These are phyloP conservation scores for Sminthurides bifidus DNA, from an alignment of 1,140 invertebrate genomes.

Conservation along the genomic window DNA sequence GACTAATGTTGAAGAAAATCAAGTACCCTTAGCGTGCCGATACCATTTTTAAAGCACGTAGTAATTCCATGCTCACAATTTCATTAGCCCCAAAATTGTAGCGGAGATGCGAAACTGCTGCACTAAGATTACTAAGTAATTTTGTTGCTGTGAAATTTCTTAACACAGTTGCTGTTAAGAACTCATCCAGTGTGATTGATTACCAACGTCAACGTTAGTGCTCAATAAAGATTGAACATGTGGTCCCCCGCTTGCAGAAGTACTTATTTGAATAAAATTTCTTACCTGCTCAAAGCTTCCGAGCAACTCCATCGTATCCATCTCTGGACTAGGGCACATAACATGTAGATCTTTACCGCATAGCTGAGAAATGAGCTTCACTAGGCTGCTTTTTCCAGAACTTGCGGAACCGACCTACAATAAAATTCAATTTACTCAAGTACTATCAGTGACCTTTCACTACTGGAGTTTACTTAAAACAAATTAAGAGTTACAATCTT, in stretches of 20 bases:
- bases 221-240: neutral
- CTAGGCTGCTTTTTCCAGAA: constrained; percentile 68
- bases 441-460: neutral
- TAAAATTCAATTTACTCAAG: neutral
- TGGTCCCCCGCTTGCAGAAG: neutral
- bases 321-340: constrained; percentile 77
- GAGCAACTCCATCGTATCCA: constrained; percentile 88
- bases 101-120: no score
- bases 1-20: no score
- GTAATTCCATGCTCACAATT: no score
- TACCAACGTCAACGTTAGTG: neutral
- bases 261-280: neutral
- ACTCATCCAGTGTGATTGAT: neutral
- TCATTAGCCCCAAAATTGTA: no score
- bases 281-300: constrained; percentile 89
- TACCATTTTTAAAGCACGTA: no score
- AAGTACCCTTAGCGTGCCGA: no score
- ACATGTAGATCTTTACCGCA: constrained; percentile 59
- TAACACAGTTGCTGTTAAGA: neutral
- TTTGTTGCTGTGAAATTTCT: neutral
- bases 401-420: constrained; percentile 59
- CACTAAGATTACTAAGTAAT: neutral
- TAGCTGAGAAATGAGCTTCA: constrained; percentile 63
- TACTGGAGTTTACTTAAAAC: neutral
- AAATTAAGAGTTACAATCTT: neutral